Conservation (phyloP, 2,797 vertebrate genomes). For the Scolopax bukidnonensis region DNA sequence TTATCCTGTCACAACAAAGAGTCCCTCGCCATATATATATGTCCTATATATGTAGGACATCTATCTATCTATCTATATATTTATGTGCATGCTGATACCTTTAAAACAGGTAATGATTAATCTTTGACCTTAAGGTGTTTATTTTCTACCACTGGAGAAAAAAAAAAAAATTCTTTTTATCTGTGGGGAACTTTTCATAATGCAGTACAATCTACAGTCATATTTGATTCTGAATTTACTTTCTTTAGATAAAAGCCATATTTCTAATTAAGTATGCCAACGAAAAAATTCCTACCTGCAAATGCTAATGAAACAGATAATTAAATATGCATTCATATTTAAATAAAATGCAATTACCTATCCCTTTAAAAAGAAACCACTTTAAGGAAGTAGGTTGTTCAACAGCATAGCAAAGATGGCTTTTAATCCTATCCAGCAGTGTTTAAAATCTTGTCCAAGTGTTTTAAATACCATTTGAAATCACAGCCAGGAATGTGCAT, state of each 20-base stretch:
- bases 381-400: background rate
- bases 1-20: too few species aligned
- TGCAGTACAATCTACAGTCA: background rate
- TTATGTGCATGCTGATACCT: background rate
- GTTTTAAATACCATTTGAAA: background rate
- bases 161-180: background rate
- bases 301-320: conserved; percentile 24
- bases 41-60: background rate
- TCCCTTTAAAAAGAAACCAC: background rate
- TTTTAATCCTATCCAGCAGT: background rate
- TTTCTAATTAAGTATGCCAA: background rate
- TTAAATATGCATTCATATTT: background rate
- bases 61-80: background rate
- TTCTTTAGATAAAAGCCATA: background rate
- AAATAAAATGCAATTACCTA: background rate
- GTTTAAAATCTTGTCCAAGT: background rate
- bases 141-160: background rate
- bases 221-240: background rate
- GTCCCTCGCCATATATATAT: too few species aligned
- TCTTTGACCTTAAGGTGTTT: background rate
- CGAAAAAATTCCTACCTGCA: background rate
- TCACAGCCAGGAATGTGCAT: background rate
- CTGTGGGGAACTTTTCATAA: background rate
- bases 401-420: background rate
- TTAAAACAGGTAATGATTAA: background rate